Conservation (phyloP, 2,888 invertebrate genomes). For the Athalia cordata region DNA sequence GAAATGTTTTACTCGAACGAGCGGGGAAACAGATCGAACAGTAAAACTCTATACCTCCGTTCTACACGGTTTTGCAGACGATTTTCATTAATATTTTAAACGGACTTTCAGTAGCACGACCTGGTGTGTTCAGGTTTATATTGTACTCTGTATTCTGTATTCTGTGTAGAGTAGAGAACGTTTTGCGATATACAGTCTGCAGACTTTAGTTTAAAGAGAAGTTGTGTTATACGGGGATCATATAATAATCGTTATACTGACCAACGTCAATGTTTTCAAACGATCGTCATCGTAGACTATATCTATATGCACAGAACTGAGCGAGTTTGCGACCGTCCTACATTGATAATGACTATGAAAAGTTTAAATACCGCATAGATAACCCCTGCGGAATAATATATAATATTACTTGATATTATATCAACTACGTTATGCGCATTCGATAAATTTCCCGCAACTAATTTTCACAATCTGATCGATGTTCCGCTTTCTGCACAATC, state of each 20-base stretch:
- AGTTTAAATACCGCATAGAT: slow-evolving; percentile 15
- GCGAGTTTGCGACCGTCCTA: background rate
- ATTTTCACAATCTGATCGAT: background rate
- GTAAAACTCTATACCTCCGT: background rate
- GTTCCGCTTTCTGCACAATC: no score
- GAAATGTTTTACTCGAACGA: slow-evolving; percentile 28
- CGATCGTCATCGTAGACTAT: no score
- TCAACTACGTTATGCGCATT: no score
- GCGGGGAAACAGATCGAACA: slow-evolving; percentile 32
- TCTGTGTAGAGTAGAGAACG: background rate
- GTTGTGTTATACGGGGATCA: background rate
- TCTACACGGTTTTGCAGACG: slow-evolving; percentile 16
- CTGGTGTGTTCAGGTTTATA: background rate
- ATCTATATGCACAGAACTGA: no score
- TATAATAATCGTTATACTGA: slow-evolving; percentile 38
- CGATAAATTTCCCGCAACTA: no score
- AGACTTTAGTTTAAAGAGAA: slow-evolving; percentile 13
- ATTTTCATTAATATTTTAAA: slow-evolving; percentile 40
- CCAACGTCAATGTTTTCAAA: slow-evolving; percentile 29
- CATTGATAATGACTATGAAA: slow-evolving; percentile 20
- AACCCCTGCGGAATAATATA: background rate
- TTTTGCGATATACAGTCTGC: background rate
- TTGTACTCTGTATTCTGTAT: background rate
- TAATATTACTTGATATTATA: no score
- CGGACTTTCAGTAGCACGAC: background rate